Conservation (phyloP, 2,888 invertebrate species). For the Andrena marginata region DNA sequence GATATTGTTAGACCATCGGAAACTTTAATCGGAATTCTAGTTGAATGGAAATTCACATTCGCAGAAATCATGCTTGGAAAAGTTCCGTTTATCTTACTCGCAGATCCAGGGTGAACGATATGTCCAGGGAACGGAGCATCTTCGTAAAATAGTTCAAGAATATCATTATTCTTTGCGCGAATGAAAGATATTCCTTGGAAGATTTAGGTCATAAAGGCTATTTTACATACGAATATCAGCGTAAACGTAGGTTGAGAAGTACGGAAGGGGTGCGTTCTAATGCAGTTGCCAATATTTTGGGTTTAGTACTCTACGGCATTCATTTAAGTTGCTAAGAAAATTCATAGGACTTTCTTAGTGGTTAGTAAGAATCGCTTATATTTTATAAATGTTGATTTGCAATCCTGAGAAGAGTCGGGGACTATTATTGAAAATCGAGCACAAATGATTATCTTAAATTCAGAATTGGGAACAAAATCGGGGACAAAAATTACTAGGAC, state of each 20-base stretch:
- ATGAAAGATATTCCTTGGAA: background rate
- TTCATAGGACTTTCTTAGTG: background rate
- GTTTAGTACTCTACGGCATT: too few species aligned
- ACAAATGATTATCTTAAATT: too few species aligned
- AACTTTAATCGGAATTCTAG: background rate
- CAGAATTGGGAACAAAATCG: too few species aligned
- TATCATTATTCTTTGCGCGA: conserved; percentile 1
- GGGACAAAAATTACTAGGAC: too few species aligned
- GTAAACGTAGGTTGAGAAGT: too few species aligned
- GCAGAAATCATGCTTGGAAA: too few species aligned
- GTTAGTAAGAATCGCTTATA: background rate
- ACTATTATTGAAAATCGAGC: too few species aligned
- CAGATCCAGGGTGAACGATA: conserved; percentile 1
- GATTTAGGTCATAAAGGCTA: background rate
- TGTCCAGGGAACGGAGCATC: background rate
- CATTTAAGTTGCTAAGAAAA: background rate
- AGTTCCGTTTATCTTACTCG: conserved; percentile 1
- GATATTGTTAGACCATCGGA: background rate
- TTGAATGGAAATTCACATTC: conserved; percentile 11
- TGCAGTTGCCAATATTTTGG: background rate
- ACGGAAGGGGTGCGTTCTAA: background rate
- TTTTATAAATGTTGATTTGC: background rate
- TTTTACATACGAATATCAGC: background rate
- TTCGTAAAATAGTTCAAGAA: background rate
- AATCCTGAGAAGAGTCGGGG: too few species aligned